Evolutionary conservation across 2,888 invertebrate species (phyloP), one percentile per base, ranked within the genome.

Genomic region (Lithophane semibrunnea): DNA sequence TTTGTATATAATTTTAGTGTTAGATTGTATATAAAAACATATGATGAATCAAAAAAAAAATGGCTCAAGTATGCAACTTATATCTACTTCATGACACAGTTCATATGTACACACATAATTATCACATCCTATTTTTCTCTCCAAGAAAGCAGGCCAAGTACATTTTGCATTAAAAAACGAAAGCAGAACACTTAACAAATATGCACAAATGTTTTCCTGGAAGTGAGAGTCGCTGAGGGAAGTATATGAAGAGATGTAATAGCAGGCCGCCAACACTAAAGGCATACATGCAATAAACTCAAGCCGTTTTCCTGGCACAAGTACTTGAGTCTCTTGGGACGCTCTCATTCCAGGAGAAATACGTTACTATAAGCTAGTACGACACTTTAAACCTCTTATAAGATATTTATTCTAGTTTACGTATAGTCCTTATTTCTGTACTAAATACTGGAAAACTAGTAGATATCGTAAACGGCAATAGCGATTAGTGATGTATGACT

Each of bases 261-360:
- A 79, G 77, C 76, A 69, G n/a, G 47, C 70, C 47, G 63, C 75
- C 75, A 77, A 73, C 73, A 77, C 82, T 84, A 77, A 77, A 85
- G 82, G 72, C 80, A 83, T 82, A 86, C 88, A 80, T 63, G 88
- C 83, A 87, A 87, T 87, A 86, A 87, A 86, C 83, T 77, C n/a
- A 54, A 77, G 80, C 63, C 72, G 78, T 68, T 78, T 82, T 63
- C 74, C 82, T 61, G 58, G 73, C 76, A 77, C 74, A 72, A 82
- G 80, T 78, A 73, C 77, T 75, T 54, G n/a, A 42, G 56, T 76
- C 86, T 78, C 83, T 24, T 24, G 88, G 77, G 79, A 73, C 47
- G 66, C 74, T 79, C 65, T 66, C 77, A 54, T 83, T 77, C 77
- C 56, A 60, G 24, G 29, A 74, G 75, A 73, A 74, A 85, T 75